Evolutionary conservation across 2,797 vertebrate species (phyloP), one percentile per base, ranked within the genome.

Genomic region (Bradypus variegatus): DNA sequence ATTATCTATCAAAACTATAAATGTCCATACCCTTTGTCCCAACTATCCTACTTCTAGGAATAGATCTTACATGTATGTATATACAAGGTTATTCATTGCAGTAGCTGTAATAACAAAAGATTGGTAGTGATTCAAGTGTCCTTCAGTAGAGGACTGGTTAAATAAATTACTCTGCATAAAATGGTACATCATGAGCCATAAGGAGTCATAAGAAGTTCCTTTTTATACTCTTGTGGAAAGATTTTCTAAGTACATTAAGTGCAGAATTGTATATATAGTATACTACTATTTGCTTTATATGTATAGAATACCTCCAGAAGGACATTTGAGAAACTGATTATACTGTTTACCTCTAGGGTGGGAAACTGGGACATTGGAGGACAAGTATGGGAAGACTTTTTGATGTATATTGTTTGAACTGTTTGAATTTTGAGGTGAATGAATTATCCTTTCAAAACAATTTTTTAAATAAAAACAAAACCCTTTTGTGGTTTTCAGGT

Each of bases 31-130:
- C 38, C n/a, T 92, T 86, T 72, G 60, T 64, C 60, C n/a, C 72
- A 92, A 53, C 53, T 67, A 41, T 23, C 73, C 36, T 77, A 55
- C 53, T 91, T 92, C 78, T 48, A 92, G 67, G 67, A 92, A 82
- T 31, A 89, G 60, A 81, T 38, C 23, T 76, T 75, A 85, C 36
- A 21, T 23, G 50, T 4, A 70, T 21, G 13, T 85, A 29, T 25
- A 69, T 36, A 65, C 80, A 67, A 5, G 67, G 67, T 75, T 76
- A 73, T 33, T 80, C 64, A n/a, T 3, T 70, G 38, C 33, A 85
- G 29, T 72, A 67, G 41, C 75, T 72, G 16, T 45, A 60, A 53
- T 19, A 88, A 62, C 38, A 64, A 86, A 92, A 89, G 25, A 53
- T 50, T 60, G 58, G 67, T 70, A 75, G 45, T 38, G 25, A 31